Base-by-base conservation (phyloP, 2,113 vertebrate species). In the Malurus alboscapulatus region DNA sequence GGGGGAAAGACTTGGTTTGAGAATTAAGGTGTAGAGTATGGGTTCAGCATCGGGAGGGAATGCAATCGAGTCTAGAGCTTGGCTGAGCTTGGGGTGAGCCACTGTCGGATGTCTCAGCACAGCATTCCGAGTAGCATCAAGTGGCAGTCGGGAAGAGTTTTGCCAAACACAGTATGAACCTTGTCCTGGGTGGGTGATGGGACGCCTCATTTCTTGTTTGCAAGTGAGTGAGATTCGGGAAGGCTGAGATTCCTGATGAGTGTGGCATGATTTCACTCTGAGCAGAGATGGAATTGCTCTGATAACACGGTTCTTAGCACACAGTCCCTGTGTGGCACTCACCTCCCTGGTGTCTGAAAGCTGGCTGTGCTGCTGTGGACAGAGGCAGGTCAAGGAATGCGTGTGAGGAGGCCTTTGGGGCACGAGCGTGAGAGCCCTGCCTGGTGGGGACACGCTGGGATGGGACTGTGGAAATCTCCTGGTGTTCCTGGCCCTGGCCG, bases 371-470 rank as follows among this genome's bases (percentile, higher is more conserved):
- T 71, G 32, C 50, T 66, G 9, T n/a, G 73, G 42, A 76, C 57
- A 34, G 30, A 29, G 29, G 27, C 34, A 24, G 16, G 36, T 74
- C 40, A 34, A 75, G 68, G 53, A 26, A 30, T 27, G 36, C 3
- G 0, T 4, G 6, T 20, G 68, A 63, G 34, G 32, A 90, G 80
- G 44, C 47, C 34, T 63, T 74, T 18, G 25, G 25, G 66, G 30
- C 51, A 53, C 2, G 4, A 85, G 38, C 1, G 0, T 44, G 57
- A 93, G 88, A 75, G 87, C 73, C 20, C 21, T 87, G 61, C 48
- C 48, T 0, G 0, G 8, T 16, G 21, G 58, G 58, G 51, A 36
- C 6, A 1, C 7, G 14, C 71, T 42, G 75, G 59, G 72, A 55
- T 72, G 51, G 59, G 55, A 38, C 62, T 3, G 1, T 89, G 81